Base-by-base conservation (phyloP, 2,888 invertebrate genomes). In the Apamea sordens region DNA sequence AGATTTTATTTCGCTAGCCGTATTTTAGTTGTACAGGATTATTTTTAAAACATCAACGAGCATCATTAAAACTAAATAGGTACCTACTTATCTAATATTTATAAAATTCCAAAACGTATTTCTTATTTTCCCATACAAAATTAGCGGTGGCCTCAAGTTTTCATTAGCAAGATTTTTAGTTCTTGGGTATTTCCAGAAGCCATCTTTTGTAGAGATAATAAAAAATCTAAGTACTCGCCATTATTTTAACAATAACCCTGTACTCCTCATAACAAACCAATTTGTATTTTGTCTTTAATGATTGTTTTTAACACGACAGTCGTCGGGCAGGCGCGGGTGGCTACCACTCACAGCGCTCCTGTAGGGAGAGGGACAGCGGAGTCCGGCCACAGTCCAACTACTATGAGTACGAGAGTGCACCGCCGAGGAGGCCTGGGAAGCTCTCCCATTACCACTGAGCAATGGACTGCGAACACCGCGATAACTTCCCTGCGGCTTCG, bases 331-430 rank as follows among this genome's bases (percentile, higher is more conserved):
- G 94, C 83, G 93, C 92, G 90, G 93, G 90, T 93, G 96, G 95
- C 90, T 97, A 97, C 95, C 97, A 97, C 94, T 97, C 97, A 78
- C 98, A 98, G 94, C 97, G 98, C 90, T 97, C 97, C 90, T 97
- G 97, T 92, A 97, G 97, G 84, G 96, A 96, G 81, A 97, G 97
- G 84, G 96, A 96, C 79, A 93, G 94, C 63, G 96, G 97, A 94
- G 89, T 97, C 73, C 97, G 98, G 32, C 98, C 98, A 10, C 98
- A 98, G 83, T 98, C 98, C 82, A 98, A 98, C 95, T 98, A 98
- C 95, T 98, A 98, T 94, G 98, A 98, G 94, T 98, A 98, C 94
- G 98, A 98, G 94, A 98, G 97, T 87, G 98, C 98, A 56, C 98
- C 98, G 59, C 96, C 96, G 24, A 86, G 96, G 24, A 87, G 96